Base-by-base conservation (phyloP, 2,888 invertebrate species). In the Melanchra persicariae region DNA sequence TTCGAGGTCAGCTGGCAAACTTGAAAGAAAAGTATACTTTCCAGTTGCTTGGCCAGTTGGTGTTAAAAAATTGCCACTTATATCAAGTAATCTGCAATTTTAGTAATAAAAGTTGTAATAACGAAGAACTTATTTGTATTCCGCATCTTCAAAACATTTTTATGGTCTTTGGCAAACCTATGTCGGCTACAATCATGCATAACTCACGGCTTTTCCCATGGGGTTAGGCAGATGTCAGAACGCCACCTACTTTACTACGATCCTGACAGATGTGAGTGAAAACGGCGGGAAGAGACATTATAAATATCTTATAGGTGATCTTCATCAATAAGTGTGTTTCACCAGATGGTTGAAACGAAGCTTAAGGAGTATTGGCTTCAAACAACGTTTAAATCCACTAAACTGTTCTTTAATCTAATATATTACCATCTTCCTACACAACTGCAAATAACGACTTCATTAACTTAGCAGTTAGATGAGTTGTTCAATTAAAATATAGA, bases 1-100 rank as follows among this genome's bases (percentile, higher is more conserved):
- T 77, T 77, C 26, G 77, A 81, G 77, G 77, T 81, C 81, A 70
- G 34, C 37, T 49, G 58, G 10, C 47, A 66, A 74, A 66, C 60
- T 51, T 61, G 74, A 54, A 73, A 74, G 79, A 61, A 61, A 74
- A 40, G n/a, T 30, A 60, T 43, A 79, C 74, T 75, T 79, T 79
- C 74, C 55, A 63, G 40, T 43, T 30, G 52, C 30, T 49, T 63
- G 43, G 40, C 57, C 80, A 47, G 47, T 45, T 17, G 17, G 15
- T 51, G 64, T 59, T 63, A 19, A 64, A 72, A 34, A 72, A 22
- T 37, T 37, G 60, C 51, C 24, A 24, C 30, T 19, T 19, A 34
- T 60, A 17, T 1, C 54, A 60, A 37, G 12, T 19, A 45, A 71
- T 49, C 22, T 43, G 26, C 54, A 54, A 64, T 22, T 30, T 30